Conservation (phyloP, 2,113 vertebrate genomes). For the Nematolebias whitei region DNA sequence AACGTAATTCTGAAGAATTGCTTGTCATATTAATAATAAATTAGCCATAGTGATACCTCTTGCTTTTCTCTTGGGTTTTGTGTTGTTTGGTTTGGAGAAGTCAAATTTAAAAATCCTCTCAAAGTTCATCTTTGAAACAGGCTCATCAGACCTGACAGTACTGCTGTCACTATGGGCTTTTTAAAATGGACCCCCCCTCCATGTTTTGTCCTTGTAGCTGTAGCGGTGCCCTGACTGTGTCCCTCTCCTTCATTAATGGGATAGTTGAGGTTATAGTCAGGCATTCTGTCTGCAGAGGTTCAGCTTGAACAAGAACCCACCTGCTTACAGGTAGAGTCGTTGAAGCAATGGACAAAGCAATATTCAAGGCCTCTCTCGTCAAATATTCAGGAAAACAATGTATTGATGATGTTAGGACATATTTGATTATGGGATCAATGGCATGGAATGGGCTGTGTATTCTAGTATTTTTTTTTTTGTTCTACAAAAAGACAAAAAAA, state of each 20-base stretch:
- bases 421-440: slow-evolving; percentile 26
- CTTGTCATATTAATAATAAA: neutral
- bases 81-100: neutral
- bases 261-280: slow-evolving; percentile 48
- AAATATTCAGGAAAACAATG: slow-evolving; percentile 50
- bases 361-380: slow-evolving; percentile 35
- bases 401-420: slow-evolving; percentile 43
- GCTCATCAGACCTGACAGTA: neutral
- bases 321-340: slow-evolving; percentile 24
- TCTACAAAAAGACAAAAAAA: no score
- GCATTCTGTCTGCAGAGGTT: no score
- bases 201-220: slow-evolving; percentile 11
- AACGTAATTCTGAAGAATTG: neutral
- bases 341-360: slow-evolving; percentile 32
- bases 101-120: no score
- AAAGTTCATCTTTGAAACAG: neutral
- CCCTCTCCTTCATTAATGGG: slow-evolving; percentile 56
- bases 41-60: neutral
- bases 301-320: slow-evolving; percentile 52
- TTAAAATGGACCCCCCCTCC: slow-evolving; percentile 10
- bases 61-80: neutral
- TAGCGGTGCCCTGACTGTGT: slow-evolving; percentile 17
- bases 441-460: slow-evolving; percentile 27
- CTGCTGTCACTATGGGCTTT: neutral
- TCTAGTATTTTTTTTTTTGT: slow-evolving; percentile 21